phyloP scores from a whole-genome alignment of 2,797 vertebrate genomes.

The Notamacropus eugenii region DNA sequence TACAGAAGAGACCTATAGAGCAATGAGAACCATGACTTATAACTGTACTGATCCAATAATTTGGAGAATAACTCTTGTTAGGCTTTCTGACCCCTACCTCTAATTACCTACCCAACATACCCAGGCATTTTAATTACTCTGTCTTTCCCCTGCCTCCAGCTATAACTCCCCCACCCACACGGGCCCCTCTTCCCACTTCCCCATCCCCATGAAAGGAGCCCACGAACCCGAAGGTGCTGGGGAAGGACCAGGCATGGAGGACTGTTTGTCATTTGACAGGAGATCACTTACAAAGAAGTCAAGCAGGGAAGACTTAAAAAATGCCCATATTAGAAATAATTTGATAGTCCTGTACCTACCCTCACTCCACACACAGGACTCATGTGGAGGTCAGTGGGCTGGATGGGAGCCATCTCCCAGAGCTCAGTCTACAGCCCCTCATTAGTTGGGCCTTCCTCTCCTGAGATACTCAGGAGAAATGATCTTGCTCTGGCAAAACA shows the following conservation, averaged over 20 bases:
- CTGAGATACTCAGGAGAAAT: slow-evolving; percentile 80
- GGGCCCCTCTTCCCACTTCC: not conserved
- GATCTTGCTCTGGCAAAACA: slow-evolving; percentile 81
- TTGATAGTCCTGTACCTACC: slow-evolving; percentile 30
- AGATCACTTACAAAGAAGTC: not conserved
- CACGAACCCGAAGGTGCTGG: not conserved
- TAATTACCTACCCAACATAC: not conserved
- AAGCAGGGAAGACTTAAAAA: not conserved
- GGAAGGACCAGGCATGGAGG: not conserved
- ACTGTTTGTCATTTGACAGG: not conserved
- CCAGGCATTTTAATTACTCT: not conserved
- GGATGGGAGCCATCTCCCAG: slow-evolving; percentile 44
- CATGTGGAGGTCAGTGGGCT: not conserved
- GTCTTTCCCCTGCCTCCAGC: not conserved
- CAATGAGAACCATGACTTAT: not conserved
- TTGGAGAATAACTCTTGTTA: not conserved
- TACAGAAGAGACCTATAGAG: not conserved
- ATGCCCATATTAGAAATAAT: slow-evolving; percentile 29
- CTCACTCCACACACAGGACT: slow-evolving; percentile 30
- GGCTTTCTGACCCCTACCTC: not conserved
- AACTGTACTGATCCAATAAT: not conserved
- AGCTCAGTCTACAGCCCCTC: slow-evolving; percentile 5
- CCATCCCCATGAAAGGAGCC: not conserved
- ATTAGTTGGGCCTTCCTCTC: slow-evolving; percentile 75
- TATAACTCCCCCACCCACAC: not conserved